phyloP scores from a whole-genome alignment of 2,113 vertebrate genomes.

The Pipra filicauda region DNA sequence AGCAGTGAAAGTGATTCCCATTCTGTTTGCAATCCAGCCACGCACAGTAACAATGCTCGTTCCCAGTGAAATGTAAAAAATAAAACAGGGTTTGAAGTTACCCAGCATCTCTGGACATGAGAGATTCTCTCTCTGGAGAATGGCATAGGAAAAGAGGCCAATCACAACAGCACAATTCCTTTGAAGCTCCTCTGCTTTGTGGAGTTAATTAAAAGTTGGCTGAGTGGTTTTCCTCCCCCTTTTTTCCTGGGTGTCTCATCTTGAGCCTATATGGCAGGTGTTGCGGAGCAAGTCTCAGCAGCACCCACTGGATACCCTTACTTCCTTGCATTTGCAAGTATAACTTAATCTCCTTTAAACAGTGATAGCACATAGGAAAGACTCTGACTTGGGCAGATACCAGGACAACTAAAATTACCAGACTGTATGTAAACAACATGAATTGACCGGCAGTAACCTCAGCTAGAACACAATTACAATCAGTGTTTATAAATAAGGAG shows the following conservation, averaged over 20 bases:
- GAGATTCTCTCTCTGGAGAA: background rate
- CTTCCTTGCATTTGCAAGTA: conserved; percentile 58
- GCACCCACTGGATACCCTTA: conserved; percentile 52
- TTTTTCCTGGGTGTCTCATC: conserved; percentile 2
- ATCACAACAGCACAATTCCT: background rate
- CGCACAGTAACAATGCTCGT: background rate
- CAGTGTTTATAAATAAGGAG: background rate
- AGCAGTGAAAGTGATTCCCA: background rate
- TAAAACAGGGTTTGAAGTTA: background rate
- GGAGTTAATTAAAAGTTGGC: conserved; percentile 52
- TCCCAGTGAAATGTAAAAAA: background rate
- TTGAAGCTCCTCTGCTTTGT: conserved; percentile 37
- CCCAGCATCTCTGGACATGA: background rate
- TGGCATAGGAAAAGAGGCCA: background rate
- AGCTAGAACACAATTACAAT: background rate
- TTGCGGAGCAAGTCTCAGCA: conserved; percentile 58
- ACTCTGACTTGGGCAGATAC: conserved; percentile 46
- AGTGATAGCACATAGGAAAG: conserved; percentile 35
- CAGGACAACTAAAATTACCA: conserved; percentile 59
- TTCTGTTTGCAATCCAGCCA: background rate
- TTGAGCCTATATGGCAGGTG: conserved; percentile 40
- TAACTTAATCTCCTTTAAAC: conserved; percentile 50
- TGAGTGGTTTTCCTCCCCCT: background rate
- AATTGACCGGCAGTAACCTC: background rate
- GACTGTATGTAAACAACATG: conserved; percentile 49